Evolutionary conservation across 2,888 invertebrate species (phyloP).

Genomic region (Xiphydria camelus): DNA sequence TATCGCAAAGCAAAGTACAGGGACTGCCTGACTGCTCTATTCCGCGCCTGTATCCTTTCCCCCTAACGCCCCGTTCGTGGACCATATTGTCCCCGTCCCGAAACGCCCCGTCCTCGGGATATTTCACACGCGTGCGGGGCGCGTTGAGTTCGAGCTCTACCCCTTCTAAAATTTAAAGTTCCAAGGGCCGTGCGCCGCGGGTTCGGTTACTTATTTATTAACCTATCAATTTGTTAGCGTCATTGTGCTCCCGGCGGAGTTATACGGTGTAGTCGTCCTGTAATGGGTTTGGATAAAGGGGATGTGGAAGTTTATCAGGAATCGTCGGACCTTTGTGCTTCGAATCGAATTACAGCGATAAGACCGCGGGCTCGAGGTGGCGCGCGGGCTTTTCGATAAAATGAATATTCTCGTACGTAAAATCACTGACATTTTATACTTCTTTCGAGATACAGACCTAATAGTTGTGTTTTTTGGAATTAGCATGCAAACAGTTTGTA

Average conservation of each 20-base stretch:
- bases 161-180: conserved; percentile 44
- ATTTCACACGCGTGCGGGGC: conserved; percentile 30
- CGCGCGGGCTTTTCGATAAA: too few species aligned
- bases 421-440: too few species aligned
- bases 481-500: too few species aligned
- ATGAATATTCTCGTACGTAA: too few species aligned
- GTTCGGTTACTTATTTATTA: conserved; percentile 25
- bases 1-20: conserved; percentile 6
- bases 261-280: conserved; percentile 14
- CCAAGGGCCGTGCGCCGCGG: conserved; percentile 37
- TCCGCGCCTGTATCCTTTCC: conserved; percentile 2
- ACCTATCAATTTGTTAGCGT: conserved; percentile 45
- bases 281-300: conserved; percentile 21
- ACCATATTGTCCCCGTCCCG: conserved; percentile 29
- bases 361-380: neutral
- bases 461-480: too few species aligned
- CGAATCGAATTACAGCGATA: conserved; percentile 19
- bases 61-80: conserved; percentile 14
- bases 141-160: conserved; percentile 3
- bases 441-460: too few species aligned
- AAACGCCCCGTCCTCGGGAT: conserved; percentile 16
- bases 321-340: conserved; percentile 26
- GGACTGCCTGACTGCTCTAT: conserved; percentile 17
- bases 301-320: conserved; percentile 28
- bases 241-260: conserved; percentile 32